Conservation (phyloP, 2,888 invertebrate genomes). For the Apodemia duryi region DNA sequence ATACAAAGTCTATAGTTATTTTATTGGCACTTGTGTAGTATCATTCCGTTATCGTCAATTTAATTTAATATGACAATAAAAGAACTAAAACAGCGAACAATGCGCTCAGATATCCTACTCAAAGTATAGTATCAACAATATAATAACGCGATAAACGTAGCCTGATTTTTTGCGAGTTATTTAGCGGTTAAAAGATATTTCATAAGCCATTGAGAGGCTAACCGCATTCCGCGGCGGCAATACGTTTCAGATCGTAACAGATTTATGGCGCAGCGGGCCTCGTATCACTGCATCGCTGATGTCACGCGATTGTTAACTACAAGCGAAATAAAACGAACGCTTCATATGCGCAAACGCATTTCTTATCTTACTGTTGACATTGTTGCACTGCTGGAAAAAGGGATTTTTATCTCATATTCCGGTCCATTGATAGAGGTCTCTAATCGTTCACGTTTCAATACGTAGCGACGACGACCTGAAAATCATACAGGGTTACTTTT, state of each 20-base stretch:
- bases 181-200: constrained; percentile 13
- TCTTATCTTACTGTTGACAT: no score
- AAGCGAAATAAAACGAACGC: no score
- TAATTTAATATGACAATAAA: neutral
- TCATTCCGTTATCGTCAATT: no score
- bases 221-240: constrained; percentile 32
- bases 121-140: constrained; percentile 6
- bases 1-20: no score
- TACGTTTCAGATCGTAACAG: constrained; percentile 18
- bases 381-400: no score
- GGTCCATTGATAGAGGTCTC: no score
- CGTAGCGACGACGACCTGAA: no score
- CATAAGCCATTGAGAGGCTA: constrained; percentile 29
- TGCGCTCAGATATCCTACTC: neutral
- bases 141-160: neutral
- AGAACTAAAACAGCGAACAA: neutral
- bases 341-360: no score
- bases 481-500: no score
- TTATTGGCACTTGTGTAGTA: no score
- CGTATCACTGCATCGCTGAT: neutral
- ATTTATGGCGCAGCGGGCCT: neutral
- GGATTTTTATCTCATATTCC: no score
- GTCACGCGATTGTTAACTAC: neutral
- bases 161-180: constrained; percentile 15
- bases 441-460: no score